Base-by-base conservation (phyloP, 2,797 vertebrate species). In the Astyanax mexicanus region DNA sequence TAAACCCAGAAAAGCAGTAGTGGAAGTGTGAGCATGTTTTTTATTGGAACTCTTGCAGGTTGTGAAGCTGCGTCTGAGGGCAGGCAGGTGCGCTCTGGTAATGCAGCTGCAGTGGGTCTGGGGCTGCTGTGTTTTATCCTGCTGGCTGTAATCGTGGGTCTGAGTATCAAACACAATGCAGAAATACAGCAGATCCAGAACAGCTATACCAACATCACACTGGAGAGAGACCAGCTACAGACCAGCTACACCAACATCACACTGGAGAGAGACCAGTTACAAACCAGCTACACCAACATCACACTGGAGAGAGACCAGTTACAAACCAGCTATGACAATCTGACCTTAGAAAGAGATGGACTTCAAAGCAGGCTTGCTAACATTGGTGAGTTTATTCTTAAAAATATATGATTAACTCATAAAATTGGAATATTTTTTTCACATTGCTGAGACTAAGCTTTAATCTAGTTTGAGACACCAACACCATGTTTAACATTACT, bases 61-160 rank as follows among this genome's bases (percentile, higher is more conserved):
- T 35, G 52, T 74, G 17, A 64, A 74, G 75, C 23, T 77, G 57
- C 19, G n/a, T 25, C 32, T 57, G 27, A 23, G 15, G 38, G 10
- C 21, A 78, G 38, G 52, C 73, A 55, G 38, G 55, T 47, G 19
- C 40, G 15, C 8, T 29, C 11, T 49, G 45, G 29, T 12, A 62
- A n/a, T 23, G 19, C 32, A 25, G 45, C 65, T 49, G 54, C 61
- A 42, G 32, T 69, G 68, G 60, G 42, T 74, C 51, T 81, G 57
- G 82, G 79, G 8, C 19, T 83, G 47, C 54, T 83, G 27, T 79
- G 79, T 68, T 49, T 71, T 51, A 66, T 77, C 13, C 60, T 77
- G 25, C 68, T 77, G 19, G 29, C 40, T 55, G 21, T 57, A 15
- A 71, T 71, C 21, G 27, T 25, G 6, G 15, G 60, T n/a, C 57